A percentile compares a stretch with the other conserved stretches of the same genome.
These are phyloP conservation scores for Leptosomus discolor DNA, from an alignment of 2,113 vertebrate genomes.

Conservation along the genomic window DNA sequence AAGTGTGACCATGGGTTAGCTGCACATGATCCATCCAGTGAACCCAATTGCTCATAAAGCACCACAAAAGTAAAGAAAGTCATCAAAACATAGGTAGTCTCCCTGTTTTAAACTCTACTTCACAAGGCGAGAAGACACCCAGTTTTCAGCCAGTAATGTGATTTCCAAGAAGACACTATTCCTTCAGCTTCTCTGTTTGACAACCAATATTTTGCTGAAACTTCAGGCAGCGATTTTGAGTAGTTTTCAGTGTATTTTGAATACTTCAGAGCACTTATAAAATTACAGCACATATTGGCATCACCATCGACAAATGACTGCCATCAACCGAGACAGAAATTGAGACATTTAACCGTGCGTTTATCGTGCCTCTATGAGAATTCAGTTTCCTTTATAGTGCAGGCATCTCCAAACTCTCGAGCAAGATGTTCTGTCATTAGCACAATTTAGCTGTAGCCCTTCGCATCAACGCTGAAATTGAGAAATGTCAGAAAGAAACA, in stretches of 20 bases:
- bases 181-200: not conserved
- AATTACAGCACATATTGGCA: not conserved
- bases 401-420: not conserved
- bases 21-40: not conserved
- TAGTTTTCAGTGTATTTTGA: not conserved
- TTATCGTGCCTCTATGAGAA: not conserved
- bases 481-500: not conserved
- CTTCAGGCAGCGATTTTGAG: not conserved
- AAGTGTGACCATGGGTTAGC: not conserved
- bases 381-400: not conserved
- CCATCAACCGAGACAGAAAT: not conserved
- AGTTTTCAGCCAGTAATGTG: not conserved
- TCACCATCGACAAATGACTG: not conserved
- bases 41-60: not conserved
- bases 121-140: not conserved
- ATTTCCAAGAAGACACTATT: not conserved
- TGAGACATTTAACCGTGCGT: not conserved
- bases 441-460: not conserved
- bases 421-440: not conserved
- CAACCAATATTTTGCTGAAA: not conserved
- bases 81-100: not conserved
- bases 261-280: not conserved
- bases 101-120: not conserved
- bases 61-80: not conserved
- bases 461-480: constrained; percentile 17